Base-by-base conservation (phyloP, 2,113 vertebrate genomes). In the Phyllopteryx taeniolatus region DNA sequence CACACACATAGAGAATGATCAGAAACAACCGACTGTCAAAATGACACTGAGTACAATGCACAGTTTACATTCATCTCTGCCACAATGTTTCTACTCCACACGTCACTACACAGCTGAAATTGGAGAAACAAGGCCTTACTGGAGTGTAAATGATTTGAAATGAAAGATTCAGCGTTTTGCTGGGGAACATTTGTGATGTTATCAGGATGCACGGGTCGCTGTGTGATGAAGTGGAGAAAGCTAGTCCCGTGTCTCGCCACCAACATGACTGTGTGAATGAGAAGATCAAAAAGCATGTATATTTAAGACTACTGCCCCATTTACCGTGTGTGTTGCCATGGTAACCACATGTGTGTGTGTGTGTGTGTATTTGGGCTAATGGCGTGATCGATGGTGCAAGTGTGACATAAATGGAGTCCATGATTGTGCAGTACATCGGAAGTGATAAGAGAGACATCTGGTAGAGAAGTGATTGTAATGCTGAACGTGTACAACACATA, bases 11-110 rank as follows among this genome's bases (percentile, higher is more conserved):
- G 60, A 70, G 77, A 61, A 72, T 77, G 78, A 80, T 83, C 78
- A 72, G 79, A 87, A 84, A 86, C 81, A 86, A 78, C 77, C 78
- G 84, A 85, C 75, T 85, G 77, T 82, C 77, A 86, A 74, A 86
- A 22, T 43, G 19, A 46, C 12, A 11, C 74, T 77, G 71, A 74
- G 61, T 43, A 67, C 77, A 80, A 79, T 78, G 79, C 76, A 79
- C 62, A 82, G 80, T 51, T 49, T 73, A 82, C 84, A 77, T 75
- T 73, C 69, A 63, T 70, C 79, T 83, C 66, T 72, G 70, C 64
- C 76, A 73, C 79, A 73, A 42, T 65, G 69, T 64, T 51, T 62
- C 82, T 82, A 69, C 63, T 73, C 80, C 35, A 35, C 77, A 77
- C 71, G 78, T 75, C 64, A 42, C 81, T 80, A 4, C 51, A 54